Base-by-base conservation (phyloP, 2,797 vertebrate genomes). In the Muraenolepis orangiensis region DNA sequence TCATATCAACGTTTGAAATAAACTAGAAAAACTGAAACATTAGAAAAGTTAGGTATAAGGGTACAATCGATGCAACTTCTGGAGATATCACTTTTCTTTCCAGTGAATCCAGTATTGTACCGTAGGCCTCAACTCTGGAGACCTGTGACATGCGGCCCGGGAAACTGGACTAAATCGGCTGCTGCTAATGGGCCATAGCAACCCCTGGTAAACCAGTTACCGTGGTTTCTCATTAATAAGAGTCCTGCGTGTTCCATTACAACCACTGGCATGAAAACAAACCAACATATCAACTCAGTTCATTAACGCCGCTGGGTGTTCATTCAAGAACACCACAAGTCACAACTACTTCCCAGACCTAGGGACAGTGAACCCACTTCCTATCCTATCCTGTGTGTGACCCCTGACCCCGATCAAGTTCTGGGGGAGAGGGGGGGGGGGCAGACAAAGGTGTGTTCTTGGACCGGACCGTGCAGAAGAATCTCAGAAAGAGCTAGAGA, bases 281-380 rank as follows among this genome's bases (percentile, higher is more conserved):
- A 57, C n/a, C 8, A 57, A n/a, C n/a, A n/a, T n/a, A n/a, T n/a
- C n/a, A 57, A 57, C 20, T 23, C 6, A 23, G 51, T 57, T 57
- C 5, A 57, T 57, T n/a, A 57, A 23, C 51, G 23, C 23, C 18
- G 51, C 6, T 2, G 1, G 18, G 20, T 57, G 51, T 7, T 8
- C 51, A 0, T 57, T 57, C 51, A 57, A 57, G 51, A 8, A n/a
- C 51, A 57, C 12, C 42, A 46, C 6, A 20, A 46, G 42, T 46
- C 42, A 46, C 42, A 46, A 20, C 42, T 46, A 12, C 29, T 30
- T 32, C 7, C n/a, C 11, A 70, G 70, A 66, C 72, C 79, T 74
- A 77, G 76, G 89, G 80, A 88, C 87, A 76, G 85, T 90, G 91
- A 91, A 87, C 87, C 88, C 84, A 90, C 88, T 93, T 93, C 89